Percentiles rank a stretch among this genome's conserved stretches.
phyloP scores from a whole-genome alignment of 1,140 invertebrate genomes.

The Apis cerana region DNA sequence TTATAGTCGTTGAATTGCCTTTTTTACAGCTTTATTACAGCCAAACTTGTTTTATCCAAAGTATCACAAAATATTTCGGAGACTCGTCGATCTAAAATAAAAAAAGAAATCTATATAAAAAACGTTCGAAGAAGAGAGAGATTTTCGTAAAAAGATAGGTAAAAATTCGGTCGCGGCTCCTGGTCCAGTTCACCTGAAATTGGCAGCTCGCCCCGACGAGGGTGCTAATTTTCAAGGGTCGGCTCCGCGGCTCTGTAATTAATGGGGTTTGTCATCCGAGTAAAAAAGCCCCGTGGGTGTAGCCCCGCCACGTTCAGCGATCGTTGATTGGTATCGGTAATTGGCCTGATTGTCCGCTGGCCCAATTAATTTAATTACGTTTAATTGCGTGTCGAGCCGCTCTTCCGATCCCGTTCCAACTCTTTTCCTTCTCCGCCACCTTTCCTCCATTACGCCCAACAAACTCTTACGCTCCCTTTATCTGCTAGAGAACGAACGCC shows the following conservation, averaged over 20 bases:
- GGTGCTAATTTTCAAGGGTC: slow-evolving; percentile 72
- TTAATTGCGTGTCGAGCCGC: slow-evolving; percentile 66
- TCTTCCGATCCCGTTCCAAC: neutral
- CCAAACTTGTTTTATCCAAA: too few relatives aligned
- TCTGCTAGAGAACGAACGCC: neutral
- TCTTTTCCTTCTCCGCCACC: neutral
- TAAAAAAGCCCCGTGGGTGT: slow-evolving; percentile 73
- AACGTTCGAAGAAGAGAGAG: too few relatives aligned
- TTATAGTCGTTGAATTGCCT: too few relatives aligned
- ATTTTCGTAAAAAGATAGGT: slow-evolving; percentile 38
- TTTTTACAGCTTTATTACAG: too few relatives aligned
- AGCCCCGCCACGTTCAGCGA: slow-evolving; percentile 47
- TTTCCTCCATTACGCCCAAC: neutral
- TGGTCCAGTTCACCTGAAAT: slow-evolving; percentile 61
- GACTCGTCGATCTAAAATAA: too few relatives aligned
- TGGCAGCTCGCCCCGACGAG: slow-evolving; percentile 64
- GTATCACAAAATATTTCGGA: too few relatives aligned
- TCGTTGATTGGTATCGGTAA: slow-evolving; percentile 77
- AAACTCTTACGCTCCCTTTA: neutral
- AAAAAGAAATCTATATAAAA: neutral
- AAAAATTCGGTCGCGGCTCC: slow-evolving; percentile 11
- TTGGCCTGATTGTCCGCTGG: slow-evolving; percentile 77
- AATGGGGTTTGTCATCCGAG: slow-evolving; percentile 77
- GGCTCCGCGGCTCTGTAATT: slow-evolving; percentile 74
- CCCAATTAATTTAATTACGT: slow-evolving; percentile 79